phyloP scores from a whole-genome alignment of 1,140 invertebrate species.

The Drosophila setifemur region DNA sequence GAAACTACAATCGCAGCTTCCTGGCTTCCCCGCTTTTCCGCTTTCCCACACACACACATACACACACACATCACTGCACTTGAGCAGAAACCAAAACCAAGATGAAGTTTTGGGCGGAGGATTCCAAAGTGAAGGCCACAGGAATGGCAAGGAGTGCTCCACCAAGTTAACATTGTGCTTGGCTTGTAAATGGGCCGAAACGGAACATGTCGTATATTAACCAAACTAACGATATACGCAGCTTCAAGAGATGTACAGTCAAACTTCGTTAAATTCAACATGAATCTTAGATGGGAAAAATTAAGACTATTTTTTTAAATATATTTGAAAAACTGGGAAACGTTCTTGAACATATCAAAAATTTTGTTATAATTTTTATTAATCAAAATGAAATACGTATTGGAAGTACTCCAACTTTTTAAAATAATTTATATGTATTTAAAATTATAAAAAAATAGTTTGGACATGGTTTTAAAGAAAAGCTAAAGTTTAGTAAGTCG shows the following conservation, averaged over 20 bases:
- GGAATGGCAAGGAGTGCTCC: constrained; percentile 19
- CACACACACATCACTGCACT: constrained; percentile 70
- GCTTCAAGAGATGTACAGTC: constrained; percentile 1
- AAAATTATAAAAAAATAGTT: no score
- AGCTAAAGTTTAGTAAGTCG: no score
- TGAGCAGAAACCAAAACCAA: constrained; percentile 38
- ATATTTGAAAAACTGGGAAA: no score
- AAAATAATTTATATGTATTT: no score
- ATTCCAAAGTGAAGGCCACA: neutral
- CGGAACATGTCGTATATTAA: constrained; percentile 59
- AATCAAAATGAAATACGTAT: no score
- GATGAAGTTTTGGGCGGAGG: constrained; percentile 35
- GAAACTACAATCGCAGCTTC: constrained; percentile 20
- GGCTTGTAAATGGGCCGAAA: constrained; percentile 34
- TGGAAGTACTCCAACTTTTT: no score
- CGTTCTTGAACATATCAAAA: no score
- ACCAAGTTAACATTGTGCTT: constrained; percentile 47
- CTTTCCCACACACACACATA: no score
- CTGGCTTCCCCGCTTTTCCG: neutral
- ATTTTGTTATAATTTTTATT: no score
- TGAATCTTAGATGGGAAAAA: neutral
- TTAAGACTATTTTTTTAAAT: no score
- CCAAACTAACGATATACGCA: constrained; percentile 45
- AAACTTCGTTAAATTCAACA: neutral
- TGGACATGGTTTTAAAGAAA: no score